Base-by-base conservation (phyloP, 2,888 invertebrate species). In the Dynastes hyllus region DNA sequence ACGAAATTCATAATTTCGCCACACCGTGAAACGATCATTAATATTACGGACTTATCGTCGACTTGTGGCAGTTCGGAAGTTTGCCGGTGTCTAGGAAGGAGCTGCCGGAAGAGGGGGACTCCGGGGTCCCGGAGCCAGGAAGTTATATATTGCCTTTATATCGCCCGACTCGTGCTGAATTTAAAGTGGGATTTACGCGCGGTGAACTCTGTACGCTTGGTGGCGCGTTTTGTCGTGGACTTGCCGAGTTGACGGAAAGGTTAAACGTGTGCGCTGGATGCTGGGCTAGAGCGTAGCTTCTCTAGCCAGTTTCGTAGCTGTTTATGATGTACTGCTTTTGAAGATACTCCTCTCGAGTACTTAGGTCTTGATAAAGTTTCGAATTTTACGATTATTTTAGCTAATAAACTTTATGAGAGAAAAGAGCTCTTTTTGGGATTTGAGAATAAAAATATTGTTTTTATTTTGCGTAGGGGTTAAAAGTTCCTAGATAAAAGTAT, bases 81-180 rank as follows among this genome's bases (percentile, higher is more conserved):
- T 78, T 77, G 80, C 70, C 78, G 83, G 81, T 79, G 79, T 76
- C 78, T 80, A 82, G 82, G 82, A 82, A 82, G 81, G 81, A 82
- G 80, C 80, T 81, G 80, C 80, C 78, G 80, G 79, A 79, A 76
- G 79, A 55, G 80, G 77, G 78, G 73, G 61, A 75, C 73, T 75
- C 40, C 73, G 73, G 73, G 61, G 75, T 50, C 70, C 77, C 58
- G 73, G 75, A 71, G 77, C 66, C 78, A 80, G 78, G 78, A 80
- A 80, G 83, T 82, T 83, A 83, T 84, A 84, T 84, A 84, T 84
- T 83, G 83, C 84, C 80, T 76, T 79, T 82, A 82, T 83, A 83
- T 81, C 80, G 81, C 77, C 65, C 65, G 81, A 22, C 82, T 81
- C 81, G 81, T 80, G 81, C 81, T 83, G 84, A 84, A 84, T 84